These are phyloP conservation scores for Astur gentilis DNA, from an alignment of 2,113 vertebrate genomes.

Conservation along the genomic window DNA sequence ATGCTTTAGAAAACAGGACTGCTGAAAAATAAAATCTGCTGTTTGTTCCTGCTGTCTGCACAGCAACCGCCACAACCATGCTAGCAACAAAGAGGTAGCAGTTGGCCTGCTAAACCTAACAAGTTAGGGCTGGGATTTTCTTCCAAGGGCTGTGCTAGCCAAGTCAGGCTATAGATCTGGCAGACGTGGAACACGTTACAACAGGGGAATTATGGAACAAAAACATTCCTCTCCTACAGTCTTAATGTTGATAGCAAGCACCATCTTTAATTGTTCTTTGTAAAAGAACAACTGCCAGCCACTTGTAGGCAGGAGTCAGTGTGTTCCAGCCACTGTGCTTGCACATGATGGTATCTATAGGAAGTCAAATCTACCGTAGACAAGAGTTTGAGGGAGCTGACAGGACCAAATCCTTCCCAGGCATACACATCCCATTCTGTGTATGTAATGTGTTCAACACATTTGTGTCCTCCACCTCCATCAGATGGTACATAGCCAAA, in stretches of 20 bases:
- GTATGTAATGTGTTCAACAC: neutral
- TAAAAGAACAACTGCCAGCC: neutral
- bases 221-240: neutral
- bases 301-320: neutral
- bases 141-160: neutral
- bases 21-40: neutral
- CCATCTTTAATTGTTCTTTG: neutral
- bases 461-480: neutral
- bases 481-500: neutral
- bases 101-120: neutral
- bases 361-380: neutral
- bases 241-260: neutral
- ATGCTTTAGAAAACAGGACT: neutral
- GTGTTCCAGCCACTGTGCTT: neutral
- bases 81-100: neutral
- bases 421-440: neutral
- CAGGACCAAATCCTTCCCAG: neutral
- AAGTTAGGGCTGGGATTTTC: neutral
- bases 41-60: neutral
- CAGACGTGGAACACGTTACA: neutral
- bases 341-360: rapidly evolving
- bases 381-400: neutral
- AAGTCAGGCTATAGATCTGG: neutral
- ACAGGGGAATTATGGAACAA: neutral
- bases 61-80: neutral